Conservation (phyloP, 2,113 vertebrate genomes). For the Nannospalax galili region DNA sequence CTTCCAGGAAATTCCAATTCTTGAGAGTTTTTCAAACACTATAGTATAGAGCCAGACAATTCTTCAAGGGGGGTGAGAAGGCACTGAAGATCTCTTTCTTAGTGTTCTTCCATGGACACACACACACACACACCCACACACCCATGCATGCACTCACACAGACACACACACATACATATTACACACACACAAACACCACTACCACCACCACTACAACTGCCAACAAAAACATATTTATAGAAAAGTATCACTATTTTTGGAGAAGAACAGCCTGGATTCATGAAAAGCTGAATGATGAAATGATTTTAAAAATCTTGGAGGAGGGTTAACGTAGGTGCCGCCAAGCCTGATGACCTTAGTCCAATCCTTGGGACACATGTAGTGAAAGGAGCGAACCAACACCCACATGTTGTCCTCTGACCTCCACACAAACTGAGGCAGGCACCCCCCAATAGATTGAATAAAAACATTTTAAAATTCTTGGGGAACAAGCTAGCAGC, state of each 20-base stretch:
- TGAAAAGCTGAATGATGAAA: slow-evolving; percentile 39
- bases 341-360: background rate
- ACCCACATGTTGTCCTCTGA: background rate
- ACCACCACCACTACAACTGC: background rate
- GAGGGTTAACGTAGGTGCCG: too few relatives aligned
- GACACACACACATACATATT: background rate
- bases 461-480: background rate
- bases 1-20: background rate
- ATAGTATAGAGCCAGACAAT: background rate
- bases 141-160: too few relatives aligned
- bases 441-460: background rate
- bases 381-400: background rate
- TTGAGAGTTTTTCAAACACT: background rate
- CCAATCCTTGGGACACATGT: background rate
- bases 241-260: background rate
- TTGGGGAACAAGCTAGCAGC: background rate
- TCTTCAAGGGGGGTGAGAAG: background rate
- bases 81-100: background rate
- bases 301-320: background rate
- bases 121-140: background rate
- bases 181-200: background rate
- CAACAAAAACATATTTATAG: background rate
- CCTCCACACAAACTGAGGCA: too few relatives aligned
- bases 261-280: background rate
- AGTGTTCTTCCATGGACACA: background rate